These are phyloP conservation scores for Urosaurus nigricauda DNA, from an alignment of 2,797 vertebrate genomes.

Conservation along the genomic window DNA sequence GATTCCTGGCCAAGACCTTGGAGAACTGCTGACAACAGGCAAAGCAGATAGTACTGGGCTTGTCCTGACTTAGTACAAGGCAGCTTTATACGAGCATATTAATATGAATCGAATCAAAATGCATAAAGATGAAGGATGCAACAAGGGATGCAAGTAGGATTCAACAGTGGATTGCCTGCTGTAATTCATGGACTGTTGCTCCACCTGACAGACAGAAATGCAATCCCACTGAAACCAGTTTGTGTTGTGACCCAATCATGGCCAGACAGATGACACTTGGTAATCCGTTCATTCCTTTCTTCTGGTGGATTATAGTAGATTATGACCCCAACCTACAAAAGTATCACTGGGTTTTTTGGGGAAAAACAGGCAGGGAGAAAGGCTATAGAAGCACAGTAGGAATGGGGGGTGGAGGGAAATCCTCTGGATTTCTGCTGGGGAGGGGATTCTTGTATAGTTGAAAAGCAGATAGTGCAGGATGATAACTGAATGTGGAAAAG, in stretches of 20 bases:
- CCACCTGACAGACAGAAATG: neutral
- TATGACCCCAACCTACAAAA: neutral
- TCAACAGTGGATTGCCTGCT: neutral
- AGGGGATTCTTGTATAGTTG: constrained; percentile 7
- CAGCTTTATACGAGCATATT: neutral
- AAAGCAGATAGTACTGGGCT: neutral
- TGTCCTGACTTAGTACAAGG: neutral
- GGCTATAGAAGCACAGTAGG: neutral
- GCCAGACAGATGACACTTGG: neutral
- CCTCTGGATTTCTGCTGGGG: neutral
- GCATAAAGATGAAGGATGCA: neutral
- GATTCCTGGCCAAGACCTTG: neutral
- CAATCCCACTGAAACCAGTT: neutral
- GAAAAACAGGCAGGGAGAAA: neutral
- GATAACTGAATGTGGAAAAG: neutral
- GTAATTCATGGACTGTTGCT: neutral
- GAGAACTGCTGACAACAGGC: neutral
- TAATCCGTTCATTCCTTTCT: neutral
- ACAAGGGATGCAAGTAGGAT: neutral
- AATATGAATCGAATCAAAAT: neutral
- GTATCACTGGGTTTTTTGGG: neutral
- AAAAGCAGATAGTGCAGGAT: constrained; percentile 1
- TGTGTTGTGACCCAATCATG: neutral
- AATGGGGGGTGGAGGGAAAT: too few species aligned
- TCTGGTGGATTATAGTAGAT: neutral